Conservation (phyloP, 2,113 vertebrate species). For the Esox niger region DNA sequence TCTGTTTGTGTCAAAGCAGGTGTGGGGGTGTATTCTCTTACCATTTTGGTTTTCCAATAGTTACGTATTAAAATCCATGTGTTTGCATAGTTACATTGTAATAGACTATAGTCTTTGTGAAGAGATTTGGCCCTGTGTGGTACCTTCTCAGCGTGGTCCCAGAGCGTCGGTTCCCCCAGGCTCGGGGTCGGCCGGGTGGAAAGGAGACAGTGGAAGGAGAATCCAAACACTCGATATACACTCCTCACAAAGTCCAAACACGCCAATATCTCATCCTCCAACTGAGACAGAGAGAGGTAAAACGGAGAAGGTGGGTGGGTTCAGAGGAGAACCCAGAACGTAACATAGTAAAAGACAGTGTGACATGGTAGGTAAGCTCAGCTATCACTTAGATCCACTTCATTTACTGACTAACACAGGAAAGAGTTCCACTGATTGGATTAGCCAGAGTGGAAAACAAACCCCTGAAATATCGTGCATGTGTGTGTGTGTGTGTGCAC, state of each 20-base stretch:
- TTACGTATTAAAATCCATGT: no score
- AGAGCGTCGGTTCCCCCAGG: slow-evolving; percentile 80
- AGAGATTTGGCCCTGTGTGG: no score
- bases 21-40: no score
- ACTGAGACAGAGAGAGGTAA: slow-evolving; percentile 58
- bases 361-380: no score
- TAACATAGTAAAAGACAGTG: no score
- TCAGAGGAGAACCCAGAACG: no score
- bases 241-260: slow-evolving; percentile 85
- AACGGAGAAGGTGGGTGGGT: slow-evolving; percentile 2
- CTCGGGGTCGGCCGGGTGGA: slow-evolving; percentile 82
- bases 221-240: slow-evolving; percentile 84
- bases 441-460: slow-evolving; percentile 4
- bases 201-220: slow-evolving; percentile 83
- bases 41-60: no score
- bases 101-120: no score
- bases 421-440: slow-evolving; percentile 10
- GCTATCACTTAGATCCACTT: neutral
- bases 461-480: neutral
- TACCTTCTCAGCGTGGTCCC: slow-evolving; percentile 89
- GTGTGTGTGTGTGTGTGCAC: slow-evolving; percentile 3
- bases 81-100: no score
- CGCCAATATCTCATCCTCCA: slow-evolving; percentile 80
- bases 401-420: neutral
- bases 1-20: neutral